phyloP scores from a whole-genome alignment of 1,140 invertebrate genomes.

The Amyelois transitella region DNA sequence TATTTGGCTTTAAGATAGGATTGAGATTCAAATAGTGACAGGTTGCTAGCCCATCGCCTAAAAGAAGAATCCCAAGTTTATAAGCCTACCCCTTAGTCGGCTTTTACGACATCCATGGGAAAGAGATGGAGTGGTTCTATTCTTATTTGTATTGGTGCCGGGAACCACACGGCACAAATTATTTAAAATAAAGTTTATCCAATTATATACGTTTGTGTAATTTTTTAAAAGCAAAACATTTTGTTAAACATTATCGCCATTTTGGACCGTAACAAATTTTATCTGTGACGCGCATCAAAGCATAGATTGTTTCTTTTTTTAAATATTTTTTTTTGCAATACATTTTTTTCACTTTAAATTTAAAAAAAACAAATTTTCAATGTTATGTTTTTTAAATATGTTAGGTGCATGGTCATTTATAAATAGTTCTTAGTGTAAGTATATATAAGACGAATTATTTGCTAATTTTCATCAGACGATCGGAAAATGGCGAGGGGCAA shows the following conservation, averaged over 20 bases:
- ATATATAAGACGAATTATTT: not conserved
- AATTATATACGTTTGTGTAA: not conserved
- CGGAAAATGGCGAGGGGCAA: conserved; percentile 32
- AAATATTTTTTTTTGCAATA: not conserved
- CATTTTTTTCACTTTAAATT: not conserved
- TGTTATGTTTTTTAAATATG: not conserved
- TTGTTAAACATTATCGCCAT: not conserved
- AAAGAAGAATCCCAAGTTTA: too few species aligned
- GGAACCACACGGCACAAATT: too few species aligned
- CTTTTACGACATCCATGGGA: too few species aligned
- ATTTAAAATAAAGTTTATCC: too few species aligned
- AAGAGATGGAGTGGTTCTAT: too few species aligned
- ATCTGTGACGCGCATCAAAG: not conserved
- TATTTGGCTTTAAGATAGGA: too few species aligned
- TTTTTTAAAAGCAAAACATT: not conserved
- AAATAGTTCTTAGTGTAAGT: not conserved
- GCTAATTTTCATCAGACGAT: conserved; percentile 22
- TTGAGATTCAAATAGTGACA: too few species aligned
- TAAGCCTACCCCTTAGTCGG: too few species aligned
- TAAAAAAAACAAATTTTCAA: too few species aligned
- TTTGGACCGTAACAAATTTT: not conserved
- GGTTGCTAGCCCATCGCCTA: too few species aligned
- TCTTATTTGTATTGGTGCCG: too few species aligned
- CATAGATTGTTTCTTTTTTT: not conserved
- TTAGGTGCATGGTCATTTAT: not conserved